These are phyloP conservation scores for Rhinopithecus roxellana DNA, from an alignment of 2,113 vertebrate genomes.

Conservation along the genomic window DNA sequence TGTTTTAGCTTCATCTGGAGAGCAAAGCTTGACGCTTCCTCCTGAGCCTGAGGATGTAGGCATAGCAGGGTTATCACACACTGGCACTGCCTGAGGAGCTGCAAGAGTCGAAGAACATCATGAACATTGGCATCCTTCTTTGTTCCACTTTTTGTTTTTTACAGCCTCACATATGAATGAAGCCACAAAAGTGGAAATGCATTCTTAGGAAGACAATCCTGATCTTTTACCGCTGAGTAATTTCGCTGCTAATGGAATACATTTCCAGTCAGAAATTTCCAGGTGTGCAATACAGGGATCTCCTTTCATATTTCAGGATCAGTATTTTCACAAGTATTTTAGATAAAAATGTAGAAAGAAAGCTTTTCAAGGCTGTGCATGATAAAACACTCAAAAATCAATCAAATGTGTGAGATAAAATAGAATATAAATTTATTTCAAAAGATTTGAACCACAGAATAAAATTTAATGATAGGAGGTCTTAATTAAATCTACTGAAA, in stretches of 20 bases:
- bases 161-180: neutral
- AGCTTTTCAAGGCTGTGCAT: neutral
- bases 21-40: conserved; percentile 52
- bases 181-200: neutral
- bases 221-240: neutral
- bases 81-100: neutral
- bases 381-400: neutral
- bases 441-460: neutral
- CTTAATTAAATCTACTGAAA: neutral
- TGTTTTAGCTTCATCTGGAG: neutral
- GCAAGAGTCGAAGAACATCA: conserved; percentile 28
- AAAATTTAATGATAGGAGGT: neutral
- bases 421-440: neutral
- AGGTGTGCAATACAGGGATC: neutral
- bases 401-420: neutral
- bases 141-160: neutral
- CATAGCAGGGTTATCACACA: neutral
- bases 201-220: neutral
- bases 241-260: neutral
- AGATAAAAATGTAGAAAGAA: neutral
- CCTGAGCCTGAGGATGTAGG: neutral
- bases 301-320: neutral
- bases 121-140: neutral
- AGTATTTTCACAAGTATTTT: neutral
- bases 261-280: neutral